Percentiles rank a stretch among this genome's conserved stretches.
phyloP scores from a whole-genome alignment of 2,888 invertebrate genomes.

The Tigriopus californicus region DNA sequence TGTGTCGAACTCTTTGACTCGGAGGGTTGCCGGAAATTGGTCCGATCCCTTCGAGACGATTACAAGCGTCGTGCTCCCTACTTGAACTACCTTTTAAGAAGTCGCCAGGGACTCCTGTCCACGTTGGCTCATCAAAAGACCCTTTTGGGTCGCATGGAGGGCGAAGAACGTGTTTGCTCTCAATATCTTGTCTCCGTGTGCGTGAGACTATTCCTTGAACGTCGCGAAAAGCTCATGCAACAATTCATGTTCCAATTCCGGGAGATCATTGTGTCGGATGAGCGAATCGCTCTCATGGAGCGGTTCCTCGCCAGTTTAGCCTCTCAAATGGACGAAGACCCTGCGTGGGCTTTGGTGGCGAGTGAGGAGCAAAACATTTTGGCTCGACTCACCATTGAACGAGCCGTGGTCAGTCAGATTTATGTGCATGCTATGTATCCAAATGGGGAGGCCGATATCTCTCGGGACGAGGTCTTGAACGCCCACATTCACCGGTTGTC shows the following conservation, averaged over 20 bases:
- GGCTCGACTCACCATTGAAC: constrained; percentile 9
- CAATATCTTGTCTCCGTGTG: constrained; percentile 53
- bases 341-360: constrained; percentile 24
- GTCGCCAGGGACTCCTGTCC: constrained; percentile 56
- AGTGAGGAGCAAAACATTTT: background rate
- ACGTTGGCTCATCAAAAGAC: constrained; percentile 51
- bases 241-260: constrained; percentile 63
- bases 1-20: constrained; percentile 50
- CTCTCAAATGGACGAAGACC: constrained; percentile 27
- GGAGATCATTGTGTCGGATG: constrained; percentile 59
- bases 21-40: constrained; percentile 34
- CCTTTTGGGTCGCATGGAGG: constrained; percentile 37
- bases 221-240: constrained; percentile 48
- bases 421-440: constrained; percentile 88
- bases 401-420: constrained; percentile 32
- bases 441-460: constrained; percentile 85
- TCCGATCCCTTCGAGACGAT: constrained; percentile 53
- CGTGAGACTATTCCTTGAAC: constrained; percentile 58
- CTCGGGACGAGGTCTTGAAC: constrained; percentile 67
- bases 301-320: constrained; percentile 42
- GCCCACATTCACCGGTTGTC: constrained; percentile 72
- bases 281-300: constrained; percentile 72
- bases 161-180: constrained; percentile 50
- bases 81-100: constrained; percentile 57
- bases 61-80: constrained; percentile 56